These are phyloP conservation scores for Pocillopora verrucosa DNA, from an alignment of 64 coral and sea anemone species.

Conservation along the genomic window DNA sequence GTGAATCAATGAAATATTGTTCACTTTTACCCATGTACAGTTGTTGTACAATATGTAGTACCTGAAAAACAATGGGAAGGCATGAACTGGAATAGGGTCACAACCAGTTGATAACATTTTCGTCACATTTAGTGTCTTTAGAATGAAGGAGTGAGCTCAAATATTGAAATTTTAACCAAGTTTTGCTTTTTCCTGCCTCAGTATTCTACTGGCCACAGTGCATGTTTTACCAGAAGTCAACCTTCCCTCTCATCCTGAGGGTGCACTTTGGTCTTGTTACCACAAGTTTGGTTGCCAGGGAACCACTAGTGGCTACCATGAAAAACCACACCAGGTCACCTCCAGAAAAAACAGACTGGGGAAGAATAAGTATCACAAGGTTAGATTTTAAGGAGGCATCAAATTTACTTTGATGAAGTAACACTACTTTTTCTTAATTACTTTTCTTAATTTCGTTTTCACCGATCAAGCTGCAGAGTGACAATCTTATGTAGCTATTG, in stretches of 20 bases:
- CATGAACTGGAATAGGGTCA: too few relatives aligned
- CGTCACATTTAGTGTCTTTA: too few relatives aligned
- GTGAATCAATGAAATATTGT: too few relatives aligned
- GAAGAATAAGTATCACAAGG: conserved; percentile 5
- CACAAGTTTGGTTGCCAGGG: conserved; percentile 82
- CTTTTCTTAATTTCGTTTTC: not conserved
- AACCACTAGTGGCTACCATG: conserved; percentile 33
- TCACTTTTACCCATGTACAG: not conserved
- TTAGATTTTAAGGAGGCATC: not conserved
- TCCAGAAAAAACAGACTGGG: conserved; percentile 42
- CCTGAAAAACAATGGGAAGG: too few relatives aligned
- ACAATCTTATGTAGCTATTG: too few relatives aligned
- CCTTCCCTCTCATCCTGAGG: conserved; percentile 79
- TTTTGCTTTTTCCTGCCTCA: conserved; percentile 19
- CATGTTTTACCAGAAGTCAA: conserved; percentile 84
- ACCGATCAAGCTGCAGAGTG: too few relatives aligned
- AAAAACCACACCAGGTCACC: conserved; percentile 31
- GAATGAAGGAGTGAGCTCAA: too few relatives aligned
- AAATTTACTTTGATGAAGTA: not conserved
- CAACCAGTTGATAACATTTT: too few relatives aligned
- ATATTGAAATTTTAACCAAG: not conserved
- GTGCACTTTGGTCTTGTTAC: conserved; percentile 76
- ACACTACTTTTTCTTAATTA: not conserved
- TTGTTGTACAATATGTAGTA: not conserved
- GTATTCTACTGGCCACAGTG: conserved; percentile 74